Evolutionary conservation across 2,113 vertebrate species (phyloP).

Genomic region (Sinocyclocheilus rhinocerous): DNA sequence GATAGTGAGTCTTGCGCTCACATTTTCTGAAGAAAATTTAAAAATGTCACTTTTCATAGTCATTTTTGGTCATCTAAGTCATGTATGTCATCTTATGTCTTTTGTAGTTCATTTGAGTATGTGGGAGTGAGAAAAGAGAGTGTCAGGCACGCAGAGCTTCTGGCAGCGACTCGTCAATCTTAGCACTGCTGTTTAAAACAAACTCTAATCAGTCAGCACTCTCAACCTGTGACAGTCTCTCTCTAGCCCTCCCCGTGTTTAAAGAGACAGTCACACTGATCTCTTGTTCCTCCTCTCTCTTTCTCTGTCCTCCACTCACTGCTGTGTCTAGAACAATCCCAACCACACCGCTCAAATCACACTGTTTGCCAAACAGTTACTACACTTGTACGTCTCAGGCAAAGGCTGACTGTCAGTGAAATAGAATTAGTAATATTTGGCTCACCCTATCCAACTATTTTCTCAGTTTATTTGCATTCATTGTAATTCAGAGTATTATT

Average conservation of each 20-base stretch:
- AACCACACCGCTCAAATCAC: conserved; percentile 46
- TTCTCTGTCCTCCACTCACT: conserved; percentile 37
- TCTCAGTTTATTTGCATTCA: neutral
- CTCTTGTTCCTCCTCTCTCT: conserved; percentile 33
- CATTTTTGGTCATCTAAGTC: neutral
- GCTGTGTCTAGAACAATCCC: conserved; percentile 51
- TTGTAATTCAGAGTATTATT: neutral
- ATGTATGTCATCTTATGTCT: conserved; percentile 9
- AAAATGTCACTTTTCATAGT: neutral
- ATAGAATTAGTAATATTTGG: neutral
- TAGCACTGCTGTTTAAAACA: conserved; percentile 63
- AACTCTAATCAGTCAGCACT: conserved; percentile 67
- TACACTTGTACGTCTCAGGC: conserved; percentile 29
- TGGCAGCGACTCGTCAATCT: conserved; percentile 57
- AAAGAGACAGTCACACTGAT: conserved; percentile 24
- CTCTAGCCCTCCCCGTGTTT: conserved; percentile 27
- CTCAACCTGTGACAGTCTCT: conserved; percentile 45
- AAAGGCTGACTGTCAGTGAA: conserved; percentile 9
- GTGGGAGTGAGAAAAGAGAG: conserved; percentile 42
- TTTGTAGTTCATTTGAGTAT: conserved; percentile 31
- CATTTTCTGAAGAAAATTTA: neutral
- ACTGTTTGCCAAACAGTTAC: conserved; percentile 42
- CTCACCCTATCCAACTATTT: conserved; percentile 33
- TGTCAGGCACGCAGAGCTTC: conserved; percentile 22
- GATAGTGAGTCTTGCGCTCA: neutral